Evolutionary conservation across 1,140 invertebrate genomes (phyloP), one percentile per base, ranked within the genome.

Genomic region (Drosophila kikkawai): DNA sequence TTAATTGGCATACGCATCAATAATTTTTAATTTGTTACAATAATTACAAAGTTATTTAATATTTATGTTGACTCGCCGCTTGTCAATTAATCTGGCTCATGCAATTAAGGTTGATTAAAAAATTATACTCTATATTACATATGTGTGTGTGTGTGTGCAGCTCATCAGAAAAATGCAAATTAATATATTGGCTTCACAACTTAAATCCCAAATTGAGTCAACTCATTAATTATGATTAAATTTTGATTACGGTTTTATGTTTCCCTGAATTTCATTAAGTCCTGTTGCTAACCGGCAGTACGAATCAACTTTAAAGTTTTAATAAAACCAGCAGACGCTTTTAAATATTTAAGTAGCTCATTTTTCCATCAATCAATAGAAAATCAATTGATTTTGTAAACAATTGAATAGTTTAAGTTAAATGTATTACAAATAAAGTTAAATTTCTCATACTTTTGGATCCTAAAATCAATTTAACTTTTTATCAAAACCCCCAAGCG

Each of bases 1-100:
- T 84, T 84, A 90, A 88, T 88, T 88, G 84, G 78, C 74, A 84
- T 64, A 58, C 70, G 84, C 83, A 75, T 80, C 68, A 90, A 90
- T 88, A 81, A 84, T 66, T 68, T 79, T 55, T 74, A 63, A 79
- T 79, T 86, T 80, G 53, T 69, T 67, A 64, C 68, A 70, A 81
- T 80, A 81, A 88, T 88, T 75, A 64, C 69, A 88, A 79, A 73
- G 68, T 90, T 88, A 87, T 74, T 75, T 75, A 90, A 75, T 81
- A 84, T 90, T 81, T 88, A 84, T 71, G 79, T 71, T 67, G 70
- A 74, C 64, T 77, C 63, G 55, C n/a, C 71, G 77, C 80, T 55
- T 88, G 84, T 90, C 85, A 88, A 88, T 90, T 88, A 88, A 81
- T 79, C 71, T 67, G 75, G 66, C 66, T 76, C 26, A 26, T 56